Evolutionary conservation across 2,113 vertebrate species (phyloP).

Genomic region (Plotosus lineatus): DNA sequence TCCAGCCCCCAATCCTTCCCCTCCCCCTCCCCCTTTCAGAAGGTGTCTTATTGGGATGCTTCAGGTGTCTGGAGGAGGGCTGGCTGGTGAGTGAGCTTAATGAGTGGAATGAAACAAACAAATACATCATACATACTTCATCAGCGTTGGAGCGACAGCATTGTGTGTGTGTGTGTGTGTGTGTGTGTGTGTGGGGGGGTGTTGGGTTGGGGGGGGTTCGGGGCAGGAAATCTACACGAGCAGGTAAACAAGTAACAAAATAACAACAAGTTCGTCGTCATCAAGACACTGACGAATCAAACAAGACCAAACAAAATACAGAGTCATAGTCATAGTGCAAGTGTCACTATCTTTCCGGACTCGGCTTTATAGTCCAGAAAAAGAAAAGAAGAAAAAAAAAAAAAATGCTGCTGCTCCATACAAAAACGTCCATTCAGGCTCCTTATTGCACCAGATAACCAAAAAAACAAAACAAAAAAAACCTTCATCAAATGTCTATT

Average conservation of each 20-base stretch:
- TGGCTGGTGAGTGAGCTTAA: conserved; percentile 25
- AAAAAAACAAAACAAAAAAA: conserved; percentile 44
- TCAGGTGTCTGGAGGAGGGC: neutral
- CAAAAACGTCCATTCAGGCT: conserved; percentile 42
- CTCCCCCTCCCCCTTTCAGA: no score
- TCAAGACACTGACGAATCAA: conserved; percentile 38
- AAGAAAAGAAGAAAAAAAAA: no score
- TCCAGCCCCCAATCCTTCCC: neutral
- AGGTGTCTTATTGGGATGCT: conserved; percentile 3
- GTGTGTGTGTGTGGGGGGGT: no score
- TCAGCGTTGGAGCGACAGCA: neutral
- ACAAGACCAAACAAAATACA: conserved; percentile 38
- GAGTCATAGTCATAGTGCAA: conserved; percentile 53
- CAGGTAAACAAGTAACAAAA: conserved; percentile 43
- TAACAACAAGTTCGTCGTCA: conserved; percentile 31
- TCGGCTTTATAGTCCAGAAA: conserved; percentile 24
- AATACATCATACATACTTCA: conserved; percentile 13
- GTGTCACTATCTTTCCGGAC: conserved; percentile 47
- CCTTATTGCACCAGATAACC: conserved; percentile 62
- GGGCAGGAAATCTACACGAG: neutral
- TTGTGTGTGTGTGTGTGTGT: neutral
- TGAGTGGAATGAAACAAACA: conserved; percentile 24
- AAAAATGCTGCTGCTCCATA: conserved; percentile 38
- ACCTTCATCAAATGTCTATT: conserved; percentile 43
- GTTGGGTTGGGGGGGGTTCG: no score